Conservation (phyloP, 2,797 vertebrate genomes). For the Lacerta viridis region DNA sequence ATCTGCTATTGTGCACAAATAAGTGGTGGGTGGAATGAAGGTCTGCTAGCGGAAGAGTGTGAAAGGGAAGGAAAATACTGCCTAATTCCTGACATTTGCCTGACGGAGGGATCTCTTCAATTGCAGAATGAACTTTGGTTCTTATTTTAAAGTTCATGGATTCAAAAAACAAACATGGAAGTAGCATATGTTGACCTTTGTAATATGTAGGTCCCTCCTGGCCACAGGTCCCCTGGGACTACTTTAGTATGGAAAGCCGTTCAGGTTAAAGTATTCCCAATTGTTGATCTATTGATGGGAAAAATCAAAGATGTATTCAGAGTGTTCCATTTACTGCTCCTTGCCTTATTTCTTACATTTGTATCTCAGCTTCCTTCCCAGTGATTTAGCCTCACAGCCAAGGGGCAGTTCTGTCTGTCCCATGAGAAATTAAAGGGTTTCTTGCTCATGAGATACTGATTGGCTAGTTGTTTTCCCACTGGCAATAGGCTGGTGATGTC, state of each 20-base stretch:
- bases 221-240: neutral
- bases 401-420: neutral
- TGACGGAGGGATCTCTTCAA: neutral
- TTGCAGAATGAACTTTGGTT: slow-evolving; percentile 17
- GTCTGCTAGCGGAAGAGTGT: neutral
- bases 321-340: neutral
- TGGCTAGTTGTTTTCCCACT: neutral
- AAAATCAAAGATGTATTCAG: neutral
- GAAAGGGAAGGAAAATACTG: neutral
- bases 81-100: slow-evolving; percentile 30
- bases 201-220: neutral
- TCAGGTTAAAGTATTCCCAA: slow-evolving; percentile 8
- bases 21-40: neutral
- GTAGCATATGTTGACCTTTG: neutral
- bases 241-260: neutral
- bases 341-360: neutral
- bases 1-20: slow-evolving; percentile 48
- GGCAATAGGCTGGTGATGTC: neutral
- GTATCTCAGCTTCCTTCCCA: neutral
- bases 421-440: neutral
- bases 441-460: neutral
- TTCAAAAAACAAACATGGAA: slow-evolving; percentile 29
- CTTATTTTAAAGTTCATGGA: slow-evolving; percentile 32
- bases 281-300: neutral
- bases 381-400: neutral